These are phyloP conservation scores for Eumacrocentrus americanus DNA, from an alignment of 2,888 invertebrate genomes.

Conservation along the genomic window DNA sequence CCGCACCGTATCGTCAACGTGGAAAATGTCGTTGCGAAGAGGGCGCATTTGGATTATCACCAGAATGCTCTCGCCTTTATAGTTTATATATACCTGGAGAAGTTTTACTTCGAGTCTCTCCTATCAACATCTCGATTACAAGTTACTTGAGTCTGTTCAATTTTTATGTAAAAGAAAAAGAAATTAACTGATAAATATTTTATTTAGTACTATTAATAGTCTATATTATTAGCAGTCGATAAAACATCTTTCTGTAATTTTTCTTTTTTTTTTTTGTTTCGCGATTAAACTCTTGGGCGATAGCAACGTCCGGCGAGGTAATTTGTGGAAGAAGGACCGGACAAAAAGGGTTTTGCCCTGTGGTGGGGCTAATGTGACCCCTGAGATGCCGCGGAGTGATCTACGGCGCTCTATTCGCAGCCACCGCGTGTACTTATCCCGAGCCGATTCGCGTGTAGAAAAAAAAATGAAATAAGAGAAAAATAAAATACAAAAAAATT, in stretches of 20 bases:
- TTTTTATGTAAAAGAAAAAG: too few relatives aligned
- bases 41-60: constrained; percentile 36
- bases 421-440: constrained; percentile 50
- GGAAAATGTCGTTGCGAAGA: constrained; percentile 33
- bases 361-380: constrained; percentile 58
- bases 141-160: too few relatives aligned
- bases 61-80: background rate
- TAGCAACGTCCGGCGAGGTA: constrained; percentile 42
- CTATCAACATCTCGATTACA: constrained; percentile 21
- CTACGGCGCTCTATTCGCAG: constrained; percentile 53
- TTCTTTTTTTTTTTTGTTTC: constrained; percentile 20
- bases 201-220: too few relatives aligned
- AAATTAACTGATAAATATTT: too few relatives aligned
- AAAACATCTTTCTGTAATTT: too few relatives aligned
- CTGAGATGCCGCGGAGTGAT: constrained; percentile 59
- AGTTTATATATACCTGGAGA: background rate
- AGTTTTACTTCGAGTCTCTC: background rate
- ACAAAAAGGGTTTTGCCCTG: constrained; percentile 55
- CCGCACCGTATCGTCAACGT: constrained; percentile 44
- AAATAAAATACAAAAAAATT: constrained; percentile 16
- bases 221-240: too few relatives aligned
- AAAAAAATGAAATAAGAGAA: constrained; percentile 18
- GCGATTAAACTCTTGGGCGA: constrained; percentile 43
- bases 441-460: constrained; percentile 23
- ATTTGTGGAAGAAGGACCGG: constrained; percentile 58